Evolutionary conservation across 2,888 invertebrate species (phyloP).

Genomic region (Andrena camellia): DNA sequence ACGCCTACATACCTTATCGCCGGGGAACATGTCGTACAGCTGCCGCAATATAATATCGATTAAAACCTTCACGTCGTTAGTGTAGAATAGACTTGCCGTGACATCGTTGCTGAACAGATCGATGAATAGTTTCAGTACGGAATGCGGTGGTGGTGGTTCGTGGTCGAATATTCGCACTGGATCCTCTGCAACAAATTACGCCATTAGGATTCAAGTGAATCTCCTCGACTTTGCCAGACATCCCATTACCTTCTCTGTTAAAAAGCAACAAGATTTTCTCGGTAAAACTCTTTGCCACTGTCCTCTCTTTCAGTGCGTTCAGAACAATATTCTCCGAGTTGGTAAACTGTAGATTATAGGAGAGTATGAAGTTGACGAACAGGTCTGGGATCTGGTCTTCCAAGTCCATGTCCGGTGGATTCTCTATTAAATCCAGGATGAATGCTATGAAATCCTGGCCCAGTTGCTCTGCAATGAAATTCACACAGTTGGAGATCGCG

Average conservation of each 20-base stretch:
- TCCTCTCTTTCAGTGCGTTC: conserved; percentile 89
- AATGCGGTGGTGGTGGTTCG: conserved; percentile 92
- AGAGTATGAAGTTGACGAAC: conserved; percentile 93
- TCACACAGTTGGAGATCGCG: conserved; percentile 5
- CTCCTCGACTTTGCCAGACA: not conserved
- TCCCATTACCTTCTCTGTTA: conserved; percentile 95
- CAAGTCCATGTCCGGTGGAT: conserved; percentile 91
- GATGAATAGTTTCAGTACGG: conserved; percentile 94
- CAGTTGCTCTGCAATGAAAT: conserved; percentile 90
- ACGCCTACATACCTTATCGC: conserved; percentile 89
- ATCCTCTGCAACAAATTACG: conserved; percentile 89
- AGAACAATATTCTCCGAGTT: conserved; percentile 90
- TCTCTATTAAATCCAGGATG: conserved; percentile 93
- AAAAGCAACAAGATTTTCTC: conserved; percentile 95
- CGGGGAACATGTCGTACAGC: conserved; percentile 95
- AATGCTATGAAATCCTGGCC: conserved; percentile 93
- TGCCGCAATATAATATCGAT: conserved; percentile 97
- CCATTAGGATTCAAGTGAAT: not conserved
- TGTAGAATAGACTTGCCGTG: conserved; percentile 96
- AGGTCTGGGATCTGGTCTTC: conserved; percentile 94
- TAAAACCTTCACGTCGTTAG: conserved; percentile 97
- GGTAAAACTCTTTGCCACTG: conserved; percentile 94
- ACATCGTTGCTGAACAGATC: conserved; percentile 93
- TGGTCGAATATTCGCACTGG: conserved; percentile 95
- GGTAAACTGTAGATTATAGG: conserved; percentile 95